Evolutionary conservation across 2,797 vertebrate species (phyloP), one percentile per base, ranked within the genome.

Genomic region (Coregonus sp.): DNA sequence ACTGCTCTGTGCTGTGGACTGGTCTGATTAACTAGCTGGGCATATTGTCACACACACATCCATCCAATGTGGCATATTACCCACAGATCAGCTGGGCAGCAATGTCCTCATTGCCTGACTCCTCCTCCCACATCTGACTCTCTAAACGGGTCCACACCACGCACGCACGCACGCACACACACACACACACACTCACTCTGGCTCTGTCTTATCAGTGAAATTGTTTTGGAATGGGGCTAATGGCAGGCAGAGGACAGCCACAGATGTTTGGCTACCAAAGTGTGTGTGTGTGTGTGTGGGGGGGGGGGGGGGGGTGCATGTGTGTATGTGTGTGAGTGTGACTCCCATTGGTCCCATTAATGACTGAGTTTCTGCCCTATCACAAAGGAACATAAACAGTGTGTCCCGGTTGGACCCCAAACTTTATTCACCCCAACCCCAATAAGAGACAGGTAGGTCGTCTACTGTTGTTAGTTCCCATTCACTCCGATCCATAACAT

Each of bases 211-310:
- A 91, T 90, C 85, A 54, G 89, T 91, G 89, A 93, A 92, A 93
- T 93, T 93, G 92, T 89, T 92, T 92, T 93, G 89, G 91, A 93
- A 91, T 91, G 89, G 86, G 87, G 84, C 84, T 90, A 87, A 90
- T 91, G 87, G 84, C 88, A 92, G 91, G 90, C 91, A 91, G 88
- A 93, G 89, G 88, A 93, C 86, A 89, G 88, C 87, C 90, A 89
- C 92, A 92, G 92, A 93, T 92, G 91, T 93, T 91, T 93, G 91
- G 88, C 91, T 73, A 51, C 50, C 63, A 82, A 75, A 37, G 85
- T 75, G 40, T 78, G 80, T 73, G 81, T 78, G 76, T 33, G 12
- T 56, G 18, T 54, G 65, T 35, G 50, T 20, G 50, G 7, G 25
- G 7, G n/a, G n/a, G 72, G 14, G 4, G 5, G 40, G 7, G 7